phyloP scores from a whole-genome alignment of 1,140 invertebrate genomes.

The Drosophila navojoa region DNA sequence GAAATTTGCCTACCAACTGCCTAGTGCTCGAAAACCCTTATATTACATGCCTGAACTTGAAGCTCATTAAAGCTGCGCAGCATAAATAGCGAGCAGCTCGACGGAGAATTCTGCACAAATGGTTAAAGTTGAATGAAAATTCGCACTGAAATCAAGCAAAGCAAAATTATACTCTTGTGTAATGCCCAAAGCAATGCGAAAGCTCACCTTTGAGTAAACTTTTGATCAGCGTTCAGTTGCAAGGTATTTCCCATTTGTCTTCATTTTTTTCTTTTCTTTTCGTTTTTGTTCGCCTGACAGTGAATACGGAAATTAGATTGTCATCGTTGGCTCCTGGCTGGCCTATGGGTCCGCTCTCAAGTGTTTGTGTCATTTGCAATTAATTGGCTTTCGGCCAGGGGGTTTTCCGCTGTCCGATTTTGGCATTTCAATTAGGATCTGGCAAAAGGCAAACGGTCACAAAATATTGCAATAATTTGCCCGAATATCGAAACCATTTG shows the following conservation, averaged over 20 bases:
- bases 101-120: background rate
- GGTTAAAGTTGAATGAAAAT: background rate
- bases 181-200: background rate
- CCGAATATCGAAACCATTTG: constrained; percentile 38
- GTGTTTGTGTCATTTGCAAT: constrained; percentile 79
- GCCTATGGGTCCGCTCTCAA: constrained; percentile 59
- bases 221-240: constrained; percentile 6
- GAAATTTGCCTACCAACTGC: too few relatives aligned
- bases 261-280: background rate
- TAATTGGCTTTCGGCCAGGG: constrained; percentile 74
- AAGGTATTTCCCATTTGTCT: too few relatives aligned
- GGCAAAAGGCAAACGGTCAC: constrained; percentile 36
- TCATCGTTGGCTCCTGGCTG: constrained; percentile 54
- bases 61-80: background rate
- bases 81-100: too few relatives aligned
- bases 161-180: background rate
- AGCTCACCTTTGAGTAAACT: background rate
- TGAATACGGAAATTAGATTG: constrained; percentile 77
- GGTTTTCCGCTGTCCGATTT: constrained; percentile 60
- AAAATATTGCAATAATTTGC: constrained; percentile 67
- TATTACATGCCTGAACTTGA: background rate
- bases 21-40: too few relatives aligned
- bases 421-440: constrained; percentile 54
- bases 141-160: background rate
- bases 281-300: constrained; percentile 20